A percentile compares a stretch with the other conserved stretches of the same genome.
Conservation (phyloP, 2,797 vertebrate genomes). For the Hyperoplus lanceolatus region DNA sequence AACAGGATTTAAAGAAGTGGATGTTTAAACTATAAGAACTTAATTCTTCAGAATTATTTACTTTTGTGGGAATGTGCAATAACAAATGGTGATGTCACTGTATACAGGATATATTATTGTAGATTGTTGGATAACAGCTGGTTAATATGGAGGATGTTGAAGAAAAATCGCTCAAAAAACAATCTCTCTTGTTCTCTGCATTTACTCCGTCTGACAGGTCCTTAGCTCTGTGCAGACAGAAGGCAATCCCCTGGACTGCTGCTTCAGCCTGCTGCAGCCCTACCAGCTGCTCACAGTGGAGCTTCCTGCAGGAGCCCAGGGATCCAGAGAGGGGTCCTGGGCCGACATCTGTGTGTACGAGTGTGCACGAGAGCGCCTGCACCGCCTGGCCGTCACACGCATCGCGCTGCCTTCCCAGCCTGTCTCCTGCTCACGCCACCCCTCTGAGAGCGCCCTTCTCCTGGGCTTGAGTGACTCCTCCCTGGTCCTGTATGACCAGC, state of each 20-base stretch:
- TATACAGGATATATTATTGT: background rate
- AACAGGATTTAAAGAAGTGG: background rate
- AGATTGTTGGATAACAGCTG: background rate
- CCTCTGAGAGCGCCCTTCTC: constrained; percentile 87
- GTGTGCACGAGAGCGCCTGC: constrained; percentile 84
- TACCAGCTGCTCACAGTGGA: constrained; percentile 92
- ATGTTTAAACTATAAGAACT: background rate
- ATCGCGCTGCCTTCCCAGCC: constrained; percentile 87
- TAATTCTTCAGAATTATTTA: background rate
- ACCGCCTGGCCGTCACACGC: constrained; percentile 83
- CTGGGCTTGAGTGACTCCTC: constrained; percentile 93
- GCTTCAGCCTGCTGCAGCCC: constrained; percentile 90
- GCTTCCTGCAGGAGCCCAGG: constrained; percentile 65
- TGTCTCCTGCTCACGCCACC: constrained; percentile 88
- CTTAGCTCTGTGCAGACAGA: constrained; percentile 88
- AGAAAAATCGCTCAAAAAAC: background rate
- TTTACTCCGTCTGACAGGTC: constrained; percentile 80
- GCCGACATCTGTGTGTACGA: constrained; percentile 90
- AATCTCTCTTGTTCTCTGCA: background rate
- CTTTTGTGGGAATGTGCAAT: background rate
- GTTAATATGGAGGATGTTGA: background rate
- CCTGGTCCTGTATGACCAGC: constrained; percentile 89
- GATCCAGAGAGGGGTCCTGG: constrained; percentile 75
- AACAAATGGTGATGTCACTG: background rate
- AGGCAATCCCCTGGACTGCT: constrained; percentile 88